Evolutionary conservation across 2,797 vertebrate genomes (phyloP).

Genomic region (Gastrophryne carolinensis): DNA sequence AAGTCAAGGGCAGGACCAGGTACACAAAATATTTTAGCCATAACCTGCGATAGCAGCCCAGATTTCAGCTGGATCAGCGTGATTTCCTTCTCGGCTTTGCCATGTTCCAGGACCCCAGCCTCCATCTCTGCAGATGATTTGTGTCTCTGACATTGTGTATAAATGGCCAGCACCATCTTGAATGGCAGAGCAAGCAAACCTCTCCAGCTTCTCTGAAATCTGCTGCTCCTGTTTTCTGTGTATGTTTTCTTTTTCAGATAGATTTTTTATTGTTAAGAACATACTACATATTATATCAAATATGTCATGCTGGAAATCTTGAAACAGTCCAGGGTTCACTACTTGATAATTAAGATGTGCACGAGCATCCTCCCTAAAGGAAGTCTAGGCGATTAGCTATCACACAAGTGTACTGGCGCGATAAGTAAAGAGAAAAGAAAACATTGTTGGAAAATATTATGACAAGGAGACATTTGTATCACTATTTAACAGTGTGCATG

Average conservation of each 20-base stretch:
- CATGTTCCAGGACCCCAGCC: too few species aligned
- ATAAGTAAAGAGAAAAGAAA: constrained; percentile 63
- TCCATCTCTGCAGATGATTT: too few species aligned
- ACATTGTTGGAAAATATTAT: constrained; percentile 57
- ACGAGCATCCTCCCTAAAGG: constrained; percentile 56
- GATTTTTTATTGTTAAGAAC: background rate
- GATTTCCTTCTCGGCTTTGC: too few species aligned
- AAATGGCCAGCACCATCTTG: too few species aligned
- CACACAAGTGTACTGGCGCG: constrained; percentile 59
- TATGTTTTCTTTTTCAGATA: background rate
- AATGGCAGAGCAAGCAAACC: too few species aligned
- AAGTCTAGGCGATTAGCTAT: constrained; percentile 63
- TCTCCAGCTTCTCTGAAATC: too few species aligned
- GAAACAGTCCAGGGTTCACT: constrained; percentile 65
- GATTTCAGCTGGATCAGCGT: too few species aligned
- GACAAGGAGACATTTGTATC: constrained; percentile 45
- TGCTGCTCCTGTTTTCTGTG: too few species aligned
- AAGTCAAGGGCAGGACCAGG: too few species aligned
- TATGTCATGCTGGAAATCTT: constrained; percentile 57
- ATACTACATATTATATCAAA: background rate
- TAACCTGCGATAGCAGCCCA: too few species aligned
- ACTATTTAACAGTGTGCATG: constrained; percentile 16
- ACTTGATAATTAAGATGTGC: constrained; percentile 61
- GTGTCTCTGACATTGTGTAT: too few species aligned
- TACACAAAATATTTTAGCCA: too few species aligned